These are phyloP conservation scores for Aix galericulata DNA, from an alignment of 2,113 vertebrate genomes.

Conservation along the genomic window DNA sequence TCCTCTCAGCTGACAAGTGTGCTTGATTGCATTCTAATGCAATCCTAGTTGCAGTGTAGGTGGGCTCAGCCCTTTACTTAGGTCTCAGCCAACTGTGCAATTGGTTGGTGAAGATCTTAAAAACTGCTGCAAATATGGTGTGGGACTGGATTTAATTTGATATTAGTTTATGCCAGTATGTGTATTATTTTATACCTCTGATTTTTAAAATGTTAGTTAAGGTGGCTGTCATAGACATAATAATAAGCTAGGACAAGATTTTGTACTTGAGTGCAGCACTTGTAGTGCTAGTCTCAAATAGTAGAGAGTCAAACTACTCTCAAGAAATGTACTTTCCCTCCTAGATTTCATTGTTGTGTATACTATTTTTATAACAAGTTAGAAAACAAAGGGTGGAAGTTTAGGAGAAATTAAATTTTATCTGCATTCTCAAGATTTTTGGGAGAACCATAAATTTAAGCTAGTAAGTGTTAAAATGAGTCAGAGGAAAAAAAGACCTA, in stretches of 20 bases:
- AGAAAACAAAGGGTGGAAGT: background rate
- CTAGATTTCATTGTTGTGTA: background rate
- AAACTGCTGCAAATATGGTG: background rate
- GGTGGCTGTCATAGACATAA: background rate
- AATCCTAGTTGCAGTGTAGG: background rate
- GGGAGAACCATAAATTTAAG: background rate
- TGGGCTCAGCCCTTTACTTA: background rate
- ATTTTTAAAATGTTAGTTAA: background rate
- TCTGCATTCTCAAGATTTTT: background rate
- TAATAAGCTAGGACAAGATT: background rate
- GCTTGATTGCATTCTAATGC: background rate
- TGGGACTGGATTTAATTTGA: background rate
- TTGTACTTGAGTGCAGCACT: background rate
- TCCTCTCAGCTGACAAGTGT: background rate
- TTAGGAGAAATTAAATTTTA: background rate
- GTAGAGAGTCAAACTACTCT: background rate
- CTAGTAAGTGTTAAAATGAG: constrained; percentile 10
- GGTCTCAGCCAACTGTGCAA: background rate
- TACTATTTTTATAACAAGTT: background rate
- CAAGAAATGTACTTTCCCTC: background rate
- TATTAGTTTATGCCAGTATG: background rate
- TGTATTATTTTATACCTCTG: background rate
- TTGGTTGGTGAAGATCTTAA: background rate
- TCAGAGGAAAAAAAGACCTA: background rate
- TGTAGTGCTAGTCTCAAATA: background rate